Conservation (phyloP, 2,113 vertebrate genomes). For the Mola mola region DNA sequence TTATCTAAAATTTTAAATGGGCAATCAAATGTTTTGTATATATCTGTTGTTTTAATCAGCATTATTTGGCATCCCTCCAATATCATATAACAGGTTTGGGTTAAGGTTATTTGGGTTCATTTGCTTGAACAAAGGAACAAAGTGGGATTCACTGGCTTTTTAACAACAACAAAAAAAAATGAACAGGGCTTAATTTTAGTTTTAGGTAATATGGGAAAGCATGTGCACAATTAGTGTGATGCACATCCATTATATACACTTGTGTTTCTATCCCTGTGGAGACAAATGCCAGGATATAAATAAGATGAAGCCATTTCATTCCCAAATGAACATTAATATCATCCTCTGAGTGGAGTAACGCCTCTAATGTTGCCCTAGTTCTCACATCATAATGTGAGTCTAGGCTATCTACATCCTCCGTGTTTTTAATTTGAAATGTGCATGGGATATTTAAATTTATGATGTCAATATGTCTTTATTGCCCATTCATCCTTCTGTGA, state of each 20-base stretch:
- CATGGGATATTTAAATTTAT: not conserved
- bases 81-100: constrained; percentile 48
- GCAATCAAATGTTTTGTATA: constrained; percentile 40
- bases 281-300: constrained; percentile 16
- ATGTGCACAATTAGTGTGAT: constrained; percentile 1
- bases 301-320: constrained; percentile 9
- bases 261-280: constrained; percentile 18
- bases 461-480: too few species aligned
- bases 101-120: constrained; percentile 35
- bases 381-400: not conserved
- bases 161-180: too few species aligned
- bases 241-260: constrained; percentile 20
- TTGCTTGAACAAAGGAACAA: constrained; percentile 32
- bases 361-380: constrained; percentile 14
- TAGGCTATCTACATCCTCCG: not conserved
- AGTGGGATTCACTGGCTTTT: constrained; percentile 13
- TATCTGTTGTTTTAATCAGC: constrained; percentile 52
- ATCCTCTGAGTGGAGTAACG: constrained; percentile 8
- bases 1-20: too few species aligned
- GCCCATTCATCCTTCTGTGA: too few species aligned
- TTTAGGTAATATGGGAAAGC: not conserved
- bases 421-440: too few species aligned
- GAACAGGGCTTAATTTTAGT: constrained; percentile 21
- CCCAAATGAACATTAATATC: not conserved
- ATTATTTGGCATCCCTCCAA: constrained; percentile 48